Evolutionary conservation across 2,113 vertebrate genomes (phyloP).

Genomic region (Miniopterus natalensis): DNA sequence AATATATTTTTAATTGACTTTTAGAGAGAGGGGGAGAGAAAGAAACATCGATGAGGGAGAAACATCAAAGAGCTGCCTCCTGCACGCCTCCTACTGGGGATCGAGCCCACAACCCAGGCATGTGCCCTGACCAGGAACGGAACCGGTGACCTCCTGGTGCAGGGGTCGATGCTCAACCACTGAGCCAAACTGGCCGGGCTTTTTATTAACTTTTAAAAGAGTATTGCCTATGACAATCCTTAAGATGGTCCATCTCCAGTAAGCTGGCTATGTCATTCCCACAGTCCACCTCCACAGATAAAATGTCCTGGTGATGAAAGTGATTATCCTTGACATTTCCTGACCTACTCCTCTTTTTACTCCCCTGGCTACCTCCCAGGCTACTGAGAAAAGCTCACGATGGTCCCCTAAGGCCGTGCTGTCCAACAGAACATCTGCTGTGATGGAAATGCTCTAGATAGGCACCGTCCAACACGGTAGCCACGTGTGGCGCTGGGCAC

Average conservation of each 20-base stretch:
- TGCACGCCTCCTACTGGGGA: too few relatives aligned
- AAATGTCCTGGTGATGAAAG: neutral
- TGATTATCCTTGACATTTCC: neutral
- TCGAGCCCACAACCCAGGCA: too few relatives aligned
- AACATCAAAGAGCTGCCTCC: too few relatives aligned
- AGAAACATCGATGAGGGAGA: too few relatives aligned
- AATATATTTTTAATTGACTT: neutral
- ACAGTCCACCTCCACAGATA: neutral
- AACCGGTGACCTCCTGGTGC: too few relatives aligned
- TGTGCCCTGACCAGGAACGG: too few relatives aligned
- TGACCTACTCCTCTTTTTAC: neutral
- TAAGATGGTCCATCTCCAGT: neutral
- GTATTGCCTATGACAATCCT: neutral
- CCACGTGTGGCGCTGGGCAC: neutral
- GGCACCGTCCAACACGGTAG: neutral
- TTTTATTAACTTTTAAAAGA: constrained; percentile 7
- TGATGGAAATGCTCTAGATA: neutral
- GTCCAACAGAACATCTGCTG: neutral
- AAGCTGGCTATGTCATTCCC: neutral
- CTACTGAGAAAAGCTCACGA: constrained; percentile 16
- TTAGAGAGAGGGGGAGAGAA: too few relatives aligned
- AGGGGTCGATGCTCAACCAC: too few relatives aligned
- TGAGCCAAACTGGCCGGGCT: too few relatives aligned
- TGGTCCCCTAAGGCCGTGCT: neutral
- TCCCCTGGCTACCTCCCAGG: neutral